A percentile compares a stretch with the other conserved stretches of the same genome.
Conservation (phyloP, 92 coral and sea anemone genomes). For the Parazoanthus darwini region DNA sequence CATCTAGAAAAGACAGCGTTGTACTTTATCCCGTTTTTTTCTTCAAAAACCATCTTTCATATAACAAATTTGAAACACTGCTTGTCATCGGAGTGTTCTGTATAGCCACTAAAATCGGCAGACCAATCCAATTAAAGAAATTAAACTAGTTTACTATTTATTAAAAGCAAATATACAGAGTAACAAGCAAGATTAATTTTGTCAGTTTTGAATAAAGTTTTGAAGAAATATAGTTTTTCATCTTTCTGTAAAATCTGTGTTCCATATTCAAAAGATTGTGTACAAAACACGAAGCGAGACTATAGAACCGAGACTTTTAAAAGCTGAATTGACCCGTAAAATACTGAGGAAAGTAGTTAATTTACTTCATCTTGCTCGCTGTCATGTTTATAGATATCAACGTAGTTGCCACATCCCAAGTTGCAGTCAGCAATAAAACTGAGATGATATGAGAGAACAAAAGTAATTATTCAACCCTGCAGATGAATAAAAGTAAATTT, state of each 20-base stretch:
- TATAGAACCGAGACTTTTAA: no score
- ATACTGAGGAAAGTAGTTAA: background rate
- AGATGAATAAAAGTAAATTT: conserved; percentile 30
- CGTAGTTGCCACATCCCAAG: background rate
- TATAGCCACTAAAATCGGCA: background rate
- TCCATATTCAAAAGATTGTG: background rate
- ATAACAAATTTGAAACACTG: background rate
- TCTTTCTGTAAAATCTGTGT: background rate
- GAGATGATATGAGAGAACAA: background rate
- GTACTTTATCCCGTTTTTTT: no score
- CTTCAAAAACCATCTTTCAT: background rate
- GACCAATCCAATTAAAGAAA: conserved; percentile 21
- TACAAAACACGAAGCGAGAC: background rate
- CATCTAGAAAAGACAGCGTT: background rate
- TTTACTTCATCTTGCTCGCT: background rate
- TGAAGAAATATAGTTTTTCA: background rate
- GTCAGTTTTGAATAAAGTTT: background rate
- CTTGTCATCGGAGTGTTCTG: background rate
- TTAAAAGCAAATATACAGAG: conserved; percentile 6
- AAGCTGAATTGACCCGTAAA: background rate
- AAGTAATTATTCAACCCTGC: conserved; percentile 1
- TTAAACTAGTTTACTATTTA: conserved; percentile 19
- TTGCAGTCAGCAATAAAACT: background rate
- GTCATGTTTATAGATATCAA: background rate
- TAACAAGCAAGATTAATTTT: conserved; percentile 15